These are phyloP conservation scores for Leptocoma aspasia DNA, from an alignment of 2,113 vertebrate genomes.

Conservation along the genomic window DNA sequence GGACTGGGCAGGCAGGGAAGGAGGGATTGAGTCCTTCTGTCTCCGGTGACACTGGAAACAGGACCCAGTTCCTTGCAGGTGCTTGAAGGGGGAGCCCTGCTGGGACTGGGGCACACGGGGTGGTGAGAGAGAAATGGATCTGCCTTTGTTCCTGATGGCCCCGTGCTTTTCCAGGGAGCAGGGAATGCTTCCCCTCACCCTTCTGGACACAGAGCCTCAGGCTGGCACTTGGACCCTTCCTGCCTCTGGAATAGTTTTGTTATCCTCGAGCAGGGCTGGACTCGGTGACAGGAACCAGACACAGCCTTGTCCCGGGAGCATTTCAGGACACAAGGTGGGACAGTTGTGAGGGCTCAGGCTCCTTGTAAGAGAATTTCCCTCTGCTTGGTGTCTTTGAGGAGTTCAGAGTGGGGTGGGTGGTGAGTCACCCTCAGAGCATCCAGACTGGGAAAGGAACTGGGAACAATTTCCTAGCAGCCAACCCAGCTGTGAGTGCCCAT, in stretches of 20 bases:
- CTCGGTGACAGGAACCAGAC: background rate
- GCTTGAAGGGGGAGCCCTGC: background rate
- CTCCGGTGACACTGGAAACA: background rate
- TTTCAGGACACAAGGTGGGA: background rate
- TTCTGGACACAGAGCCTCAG: background rate
- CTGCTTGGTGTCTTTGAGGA: background rate
- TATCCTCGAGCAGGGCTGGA: background rate
- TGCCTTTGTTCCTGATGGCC: background rate
- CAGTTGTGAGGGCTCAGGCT: too few relatives aligned
- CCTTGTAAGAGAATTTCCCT: background rate
- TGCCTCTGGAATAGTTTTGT: background rate
- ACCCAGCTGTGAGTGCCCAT: background rate
- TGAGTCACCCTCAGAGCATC: background rate
- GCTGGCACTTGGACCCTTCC: background rate
- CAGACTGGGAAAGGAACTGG: background rate
- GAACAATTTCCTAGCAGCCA: background rate
- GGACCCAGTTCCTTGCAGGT: background rate
- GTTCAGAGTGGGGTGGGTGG: accelerated
- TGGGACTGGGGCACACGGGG: background rate
- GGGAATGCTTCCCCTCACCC: background rate
- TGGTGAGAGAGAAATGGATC: background rate
- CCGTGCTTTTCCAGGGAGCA: background rate
- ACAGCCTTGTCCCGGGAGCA: accelerated
- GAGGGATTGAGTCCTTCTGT: background rate
- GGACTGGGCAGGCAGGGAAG: background rate